A percentile compares a stretch with the other conserved stretches of the same genome.
Conservation (phyloP, 2,888 invertebrate species). For the Diogma glabrata region DNA sequence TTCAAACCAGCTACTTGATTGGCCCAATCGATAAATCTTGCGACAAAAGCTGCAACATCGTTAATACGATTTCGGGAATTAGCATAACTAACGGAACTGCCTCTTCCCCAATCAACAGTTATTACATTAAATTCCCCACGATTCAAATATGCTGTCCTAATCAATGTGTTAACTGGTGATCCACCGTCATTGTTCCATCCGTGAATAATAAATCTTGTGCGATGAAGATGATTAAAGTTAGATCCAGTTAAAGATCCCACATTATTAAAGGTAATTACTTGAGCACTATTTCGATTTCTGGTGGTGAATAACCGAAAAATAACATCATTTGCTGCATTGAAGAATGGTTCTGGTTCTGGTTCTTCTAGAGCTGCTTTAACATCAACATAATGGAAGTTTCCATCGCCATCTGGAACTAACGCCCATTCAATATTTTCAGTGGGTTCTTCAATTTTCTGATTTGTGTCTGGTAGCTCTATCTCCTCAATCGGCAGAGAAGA, state of each 20-base stretch:
- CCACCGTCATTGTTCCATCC: constrained; percentile 32
- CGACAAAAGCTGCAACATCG: constrained; percentile 26
- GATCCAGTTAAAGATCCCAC: constrained; percentile 17
- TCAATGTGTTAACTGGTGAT: constrained; percentile 27
- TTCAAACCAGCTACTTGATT: constrained; percentile 18
- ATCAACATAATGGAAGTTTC: constrained; percentile 1
- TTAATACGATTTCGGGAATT: constrained; percentile 27
- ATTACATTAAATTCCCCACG: constrained; percentile 29
- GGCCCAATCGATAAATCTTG: constrained; percentile 26
- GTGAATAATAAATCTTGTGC: constrained; percentile 23
- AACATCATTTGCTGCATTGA: neutral
- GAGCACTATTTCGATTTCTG: constrained; percentile 9
- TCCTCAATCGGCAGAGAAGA: too few relatives aligned
- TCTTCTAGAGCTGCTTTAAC: neutral
- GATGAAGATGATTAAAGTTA: constrained; percentile 19
- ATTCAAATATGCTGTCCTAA: constrained; percentile 28
- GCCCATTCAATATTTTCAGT: too few relatives aligned
- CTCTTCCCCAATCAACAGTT: constrained; percentile 30
- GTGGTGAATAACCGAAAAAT: neutral
- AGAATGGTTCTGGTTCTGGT: neutral
- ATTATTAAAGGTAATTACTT: constrained; percentile 17
- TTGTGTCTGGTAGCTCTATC: too few relatives aligned
- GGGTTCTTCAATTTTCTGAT: too few relatives aligned
- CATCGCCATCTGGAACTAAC: constrained; percentile 2
- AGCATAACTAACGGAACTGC: constrained; percentile 28